Evolutionary conservation across 2,797 vertebrate genomes (phyloP), one percentile per base, ranked within the genome.

Genomic region (Amblyopsis hoosieri): DNA sequence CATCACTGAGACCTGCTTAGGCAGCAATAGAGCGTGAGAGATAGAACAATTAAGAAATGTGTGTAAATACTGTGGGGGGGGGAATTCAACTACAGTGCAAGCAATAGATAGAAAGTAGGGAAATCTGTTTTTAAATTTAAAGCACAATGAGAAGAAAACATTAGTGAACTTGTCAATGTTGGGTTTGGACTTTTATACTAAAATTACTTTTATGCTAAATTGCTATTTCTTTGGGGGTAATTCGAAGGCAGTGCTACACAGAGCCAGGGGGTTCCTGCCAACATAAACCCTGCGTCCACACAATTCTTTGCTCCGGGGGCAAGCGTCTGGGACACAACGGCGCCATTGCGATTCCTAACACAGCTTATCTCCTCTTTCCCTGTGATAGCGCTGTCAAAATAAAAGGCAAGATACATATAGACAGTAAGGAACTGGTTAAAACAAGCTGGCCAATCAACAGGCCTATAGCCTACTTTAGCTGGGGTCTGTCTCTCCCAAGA

Each of bases 301-400:
- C 55, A 82, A 88, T 82, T 65, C 84, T 81, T 82, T 81, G 82
- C 86, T 84, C 60, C 37, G 71, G 78, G 64, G 82, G 78, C 77
- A 72, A 87, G 78, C 87, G 85, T 89, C 87, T 89, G 89, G 91
- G 90, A 91, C 90, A 87, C 72, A 74, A 76, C 80, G 93, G 92
- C 93, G 93, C 93, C 93, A 91, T 87, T 75, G 76, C 84, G 90
- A 93, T 93, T 89, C 86, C 88, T 81, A 79, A 89, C 88, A 91
- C 90, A 87, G 90, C 91, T 94, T 93, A 94, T 93, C 92, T 92
- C 72, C 69, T 74, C 74, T 85, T 81, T 83, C 79, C 76, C 86
- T 83, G 85, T 87, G 93, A 93, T 94, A 92, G 85, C 76, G 79
- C 86, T 92, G 93, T 93, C 92, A 93, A 91, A 94, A 91, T 92